A percentile compares a stretch with the other conserved stretches of the same genome.
These are phyloP conservation scores for Marmota flaviventris DNA, from an alignment of 2,113 vertebrate genomes.

Conservation along the genomic window DNA sequence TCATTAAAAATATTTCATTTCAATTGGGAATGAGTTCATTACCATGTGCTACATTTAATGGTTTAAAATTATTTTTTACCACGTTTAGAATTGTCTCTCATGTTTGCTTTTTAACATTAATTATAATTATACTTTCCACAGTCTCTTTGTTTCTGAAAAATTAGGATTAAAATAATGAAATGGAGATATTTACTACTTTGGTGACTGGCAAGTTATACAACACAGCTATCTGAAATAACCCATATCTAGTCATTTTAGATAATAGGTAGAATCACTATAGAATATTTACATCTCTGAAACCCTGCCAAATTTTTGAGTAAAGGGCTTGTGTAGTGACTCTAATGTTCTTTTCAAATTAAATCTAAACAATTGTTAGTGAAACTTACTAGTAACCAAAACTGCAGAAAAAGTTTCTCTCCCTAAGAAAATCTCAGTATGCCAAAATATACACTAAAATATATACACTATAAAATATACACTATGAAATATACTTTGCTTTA, in stretches of 20 bases:
- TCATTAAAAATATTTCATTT: neutral
- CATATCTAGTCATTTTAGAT: neutral
- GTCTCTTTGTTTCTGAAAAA: neutral
- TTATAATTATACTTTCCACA: neutral
- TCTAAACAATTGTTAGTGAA: neutral
- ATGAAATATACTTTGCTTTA: neutral
- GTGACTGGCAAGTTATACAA: neutral
- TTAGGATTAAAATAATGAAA: neutral
- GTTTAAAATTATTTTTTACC: conserved; percentile 35
- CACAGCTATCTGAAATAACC: neutral
- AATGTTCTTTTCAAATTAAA: neutral
- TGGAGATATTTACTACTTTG: neutral
- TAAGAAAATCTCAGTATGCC: neutral
- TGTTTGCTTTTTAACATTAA: neutral
- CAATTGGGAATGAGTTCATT: neutral
- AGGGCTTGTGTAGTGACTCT: neutral
- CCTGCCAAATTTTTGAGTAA: neutral
- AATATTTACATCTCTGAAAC: neutral
- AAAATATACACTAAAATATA: neutral
- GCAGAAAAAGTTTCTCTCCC: neutral
- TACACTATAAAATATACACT: neutral
- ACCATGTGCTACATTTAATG: neutral
- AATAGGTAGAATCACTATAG: neutral
- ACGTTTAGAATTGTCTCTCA: neutral
- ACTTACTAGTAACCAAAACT: neutral